These are phyloP conservation scores for Sebastes kiyomatsui DNA, from an alignment of 2,797 vertebrate species.

Conservation along the genomic window DNA sequence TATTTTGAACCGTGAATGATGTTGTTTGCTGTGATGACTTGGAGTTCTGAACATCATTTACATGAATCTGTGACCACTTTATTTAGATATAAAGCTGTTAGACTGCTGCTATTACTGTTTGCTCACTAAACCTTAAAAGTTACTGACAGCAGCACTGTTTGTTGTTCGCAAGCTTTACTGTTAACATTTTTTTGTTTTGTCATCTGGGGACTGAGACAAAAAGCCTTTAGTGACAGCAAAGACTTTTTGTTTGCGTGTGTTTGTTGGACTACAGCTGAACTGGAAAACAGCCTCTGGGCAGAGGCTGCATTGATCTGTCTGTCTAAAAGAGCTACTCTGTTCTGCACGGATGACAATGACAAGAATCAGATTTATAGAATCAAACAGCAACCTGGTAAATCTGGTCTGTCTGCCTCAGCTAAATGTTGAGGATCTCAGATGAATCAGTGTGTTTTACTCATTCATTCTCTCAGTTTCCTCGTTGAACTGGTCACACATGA, in stretches of 20 bases:
- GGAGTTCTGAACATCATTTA: neutral
- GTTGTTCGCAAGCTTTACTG: conserved; percentile 11
- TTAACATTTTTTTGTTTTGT: conserved; percentile 12
- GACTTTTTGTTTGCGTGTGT: conserved; percentile 55
- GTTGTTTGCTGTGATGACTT: conserved; percentile 2
- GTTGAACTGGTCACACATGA: neutral
- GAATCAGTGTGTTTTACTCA: neutral
- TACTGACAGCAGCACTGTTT: neutral
- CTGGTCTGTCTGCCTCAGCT: neutral
- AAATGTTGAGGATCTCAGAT: neutral
- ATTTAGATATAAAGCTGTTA: neutral
- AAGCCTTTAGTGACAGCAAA: conserved; percentile 40
- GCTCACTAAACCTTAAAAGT: neutral
- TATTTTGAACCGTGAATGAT: neutral
- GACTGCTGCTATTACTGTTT: neutral
- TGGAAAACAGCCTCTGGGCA: conserved; percentile 59
- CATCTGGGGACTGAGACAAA: conserved; percentile 1
- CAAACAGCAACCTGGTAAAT: neutral
- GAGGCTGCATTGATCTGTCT: conserved; percentile 57
- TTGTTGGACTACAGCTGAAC: conserved; percentile 26
- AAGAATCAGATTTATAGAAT: neutral
- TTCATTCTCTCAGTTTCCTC: neutral
- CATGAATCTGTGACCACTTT: neutral
- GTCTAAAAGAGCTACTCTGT: conserved; percentile 32
- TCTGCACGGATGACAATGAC: neutral